phyloP scores from a whole-genome alignment of 2,113 vertebrate genomes.

The Xiphophorus maculatus region DNA sequence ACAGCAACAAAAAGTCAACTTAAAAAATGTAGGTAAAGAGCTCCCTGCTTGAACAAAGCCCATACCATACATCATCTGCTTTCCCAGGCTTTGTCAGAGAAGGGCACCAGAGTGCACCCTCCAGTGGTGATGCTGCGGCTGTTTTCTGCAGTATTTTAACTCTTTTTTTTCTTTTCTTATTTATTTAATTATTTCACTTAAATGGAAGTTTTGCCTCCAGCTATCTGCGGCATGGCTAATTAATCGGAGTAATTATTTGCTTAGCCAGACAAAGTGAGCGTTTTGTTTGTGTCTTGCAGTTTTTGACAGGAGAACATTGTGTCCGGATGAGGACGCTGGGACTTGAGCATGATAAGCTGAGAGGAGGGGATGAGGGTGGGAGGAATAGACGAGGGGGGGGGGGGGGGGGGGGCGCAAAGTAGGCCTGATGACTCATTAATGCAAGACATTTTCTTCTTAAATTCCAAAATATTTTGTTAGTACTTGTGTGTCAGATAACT shows the following conservation, averaged over 20 bases:
- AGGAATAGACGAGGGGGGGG: no score
- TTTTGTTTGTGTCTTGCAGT: conserved; percentile 78
- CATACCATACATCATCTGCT: conserved; percentile 41
- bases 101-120: conserved; percentile 70
- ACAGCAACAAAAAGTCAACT: conserved; percentile 29
- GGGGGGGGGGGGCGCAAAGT: no score
- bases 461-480: conserved; percentile 10
- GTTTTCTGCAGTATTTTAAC: conserved; percentile 66
- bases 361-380: background rate
- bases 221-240: conserved; percentile 80
- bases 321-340: conserved; percentile 65
- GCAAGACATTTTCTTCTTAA: conserved; percentile 13
- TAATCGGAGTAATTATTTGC: conserved; percentile 84
- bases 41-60: conserved; percentile 13
- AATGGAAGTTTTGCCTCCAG: conserved; percentile 75
- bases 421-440: conserved; percentile 46
- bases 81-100: conserved; percentile 61
- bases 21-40: conserved; percentile 33
- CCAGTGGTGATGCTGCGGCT: conserved; percentile 68
- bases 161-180: conserved; percentile 21
- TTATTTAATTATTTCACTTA: background rate
- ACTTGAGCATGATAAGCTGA: conserved; percentile 36
- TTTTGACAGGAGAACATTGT: conserved; percentile 75
- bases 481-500: conserved; percentile 3
- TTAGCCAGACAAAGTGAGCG: conserved; percentile 80